Evolutionary conservation across 2,888 invertebrate species (phyloP), one percentile per base, ranked within the genome.

Genomic region (Aporophyla lueneburgensis): DNA sequence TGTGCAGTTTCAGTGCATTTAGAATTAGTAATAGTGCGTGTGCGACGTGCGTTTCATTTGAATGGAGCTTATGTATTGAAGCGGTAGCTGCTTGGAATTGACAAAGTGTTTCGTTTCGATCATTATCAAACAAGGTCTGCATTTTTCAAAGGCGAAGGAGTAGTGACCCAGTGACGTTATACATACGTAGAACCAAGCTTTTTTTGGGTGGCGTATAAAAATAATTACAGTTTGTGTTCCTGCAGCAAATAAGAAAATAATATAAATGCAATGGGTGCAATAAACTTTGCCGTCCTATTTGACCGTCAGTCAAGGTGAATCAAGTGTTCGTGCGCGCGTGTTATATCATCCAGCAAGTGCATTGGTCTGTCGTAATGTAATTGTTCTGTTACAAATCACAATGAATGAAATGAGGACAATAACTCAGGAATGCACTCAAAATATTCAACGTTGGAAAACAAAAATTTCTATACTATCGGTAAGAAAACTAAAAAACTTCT

Each of bases 1-100:
- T 63, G 74, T 65, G 69, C 63, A 69, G 58, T 76, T 74, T 69
- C 9, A 69, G 68, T 86, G 75, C 71, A 84, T 75, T 71, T 70
- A 40, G 58, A 67, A 40, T 58, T n/a, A 49, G 43, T 24, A 49
- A 74, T 51, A 53, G 46, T 71, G 67, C 49, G 58, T 46, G 72
- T 46, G 67, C 61, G 70, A 63, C 49, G 67, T 75, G 83, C 71
- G 51, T 67, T n/a, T 75, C 40, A 43, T 59, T 74, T 56, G 5
- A 71, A 68, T 59, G 14, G 40, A 59, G 12, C 74, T 46, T n/a
- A 74, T 80, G 19, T 19, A 61, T 53, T 74, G 1, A 43, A 49
- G 21, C 27, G n/a, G 19, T 43, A 33, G n/a, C 19, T 81, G 21
- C 24, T 79, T 16, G 10, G 10, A 62, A 70, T n/a, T 54, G 24